These are phyloP conservation scores for Melanocharis versteri DNA, from an alignment of 2,113 vertebrate species.

Conservation along the genomic window DNA sequence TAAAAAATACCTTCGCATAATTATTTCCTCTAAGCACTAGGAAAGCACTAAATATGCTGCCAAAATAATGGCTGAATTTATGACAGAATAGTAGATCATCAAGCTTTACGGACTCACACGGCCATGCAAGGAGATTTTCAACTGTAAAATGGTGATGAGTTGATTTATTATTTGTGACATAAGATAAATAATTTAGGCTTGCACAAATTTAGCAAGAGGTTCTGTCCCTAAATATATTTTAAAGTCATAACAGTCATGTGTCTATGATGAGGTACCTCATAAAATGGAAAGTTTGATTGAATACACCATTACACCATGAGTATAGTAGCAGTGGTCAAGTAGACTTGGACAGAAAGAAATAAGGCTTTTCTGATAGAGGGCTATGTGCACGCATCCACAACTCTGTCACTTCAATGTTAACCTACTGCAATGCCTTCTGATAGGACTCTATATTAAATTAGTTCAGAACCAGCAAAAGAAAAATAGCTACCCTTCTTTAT, in stretches of 20 bases:
- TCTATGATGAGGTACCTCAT: neutral
- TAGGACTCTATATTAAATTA: neutral
- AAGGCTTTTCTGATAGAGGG: neutral
- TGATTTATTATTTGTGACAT: conserved; percentile 60
- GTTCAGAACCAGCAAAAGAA: neutral
- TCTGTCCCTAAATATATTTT: conserved; percentile 52
- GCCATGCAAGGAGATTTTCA: neutral
- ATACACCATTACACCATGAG: neutral
- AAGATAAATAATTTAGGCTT: conserved; percentile 54
- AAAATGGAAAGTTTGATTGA: neutral
- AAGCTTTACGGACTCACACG: neutral
- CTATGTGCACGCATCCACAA: neutral
- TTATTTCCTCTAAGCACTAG: neutral
- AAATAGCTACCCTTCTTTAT: neutral
- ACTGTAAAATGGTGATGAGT: conserved; percentile 5
- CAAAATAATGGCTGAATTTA: neutral
- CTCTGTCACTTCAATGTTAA: neutral
- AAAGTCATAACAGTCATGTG: neutral
- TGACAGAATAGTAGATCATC: conserved; percentile 2
- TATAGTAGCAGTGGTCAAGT: neutral
- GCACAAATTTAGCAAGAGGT: conserved; percentile 28
- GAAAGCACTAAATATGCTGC: neutral
- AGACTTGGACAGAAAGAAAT: neutral
- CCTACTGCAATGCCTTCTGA: neutral
- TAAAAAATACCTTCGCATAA: neutral